Base-by-base conservation (phyloP, 64 coral and sea anemone species). In the Pachyseris speciosa region DNA sequence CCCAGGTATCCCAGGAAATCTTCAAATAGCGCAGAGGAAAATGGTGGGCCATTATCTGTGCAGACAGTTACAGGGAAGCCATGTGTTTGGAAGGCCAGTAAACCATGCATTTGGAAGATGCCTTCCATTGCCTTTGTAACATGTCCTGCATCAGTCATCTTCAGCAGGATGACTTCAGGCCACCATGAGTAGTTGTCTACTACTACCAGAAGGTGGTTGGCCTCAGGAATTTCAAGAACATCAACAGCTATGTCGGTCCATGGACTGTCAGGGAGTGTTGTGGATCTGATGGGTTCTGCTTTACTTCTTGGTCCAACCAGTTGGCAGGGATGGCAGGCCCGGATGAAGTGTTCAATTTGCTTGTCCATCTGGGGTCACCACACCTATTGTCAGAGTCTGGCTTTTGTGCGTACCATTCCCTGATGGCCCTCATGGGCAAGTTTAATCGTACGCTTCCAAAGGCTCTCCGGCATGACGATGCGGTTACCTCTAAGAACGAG, bases 91-190 rank as follows among this genome's bases (percentile, higher is more conserved):
- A n/a, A n/a, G n/a, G n/a, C n/a, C n/a, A n/a, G n/a, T 33, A 80
- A 25, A n/a, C 45, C 75, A 80, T 80, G 75, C 57, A 42, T 80
- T 28, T 52, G 37, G 29, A 80, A 61, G 15, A 89, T 79, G 5
- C 60, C 72, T 47, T 89, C 87, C 37, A 89, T 64, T 26, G 87
- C 87, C 39, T 22, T 58, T 39, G 40, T 76, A 10, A 88, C 86
- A 26, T 76, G 86, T 25, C 38, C 17, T 26, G 31, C 72, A 77
- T 89, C 87, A 43, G 87, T 64, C 55, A 77, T 89, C 45, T 50
- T 63, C 3, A 89, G 52, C 27, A 44, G 5, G 16, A 89, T 74
- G 27, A 89, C 87, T 53, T 89, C 72, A 15, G 87, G 87, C 72
- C 87, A 89, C 17, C 72, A 51, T 32, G 50, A 78, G 26, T 67